phyloP scores from a whole-genome alignment of 2,797 vertebrate genomes.

The Poeciliopsis turneri region DNA sequence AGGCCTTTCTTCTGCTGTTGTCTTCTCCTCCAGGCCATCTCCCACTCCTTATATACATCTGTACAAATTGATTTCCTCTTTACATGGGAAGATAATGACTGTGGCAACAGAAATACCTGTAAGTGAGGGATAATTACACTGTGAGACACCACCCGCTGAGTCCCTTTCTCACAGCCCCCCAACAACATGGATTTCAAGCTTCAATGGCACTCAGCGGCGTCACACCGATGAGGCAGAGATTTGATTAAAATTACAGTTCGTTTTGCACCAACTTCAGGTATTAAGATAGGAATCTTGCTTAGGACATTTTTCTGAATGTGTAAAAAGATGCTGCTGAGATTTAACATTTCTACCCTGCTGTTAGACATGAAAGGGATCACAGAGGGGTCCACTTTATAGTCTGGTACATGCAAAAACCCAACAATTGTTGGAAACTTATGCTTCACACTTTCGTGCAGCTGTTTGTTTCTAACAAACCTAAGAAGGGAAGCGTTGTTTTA shows the following conservation, averaged over 20 bases:
- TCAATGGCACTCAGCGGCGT: constrained; percentile 86
- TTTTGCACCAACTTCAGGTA: constrained; percentile 95
- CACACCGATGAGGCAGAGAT: constrained; percentile 86
- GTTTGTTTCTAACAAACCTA: constrained; percentile 30
- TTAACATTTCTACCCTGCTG: constrained; percentile 77
- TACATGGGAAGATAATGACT: constrained; percentile 83
- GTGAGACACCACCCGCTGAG: constrained; percentile 86
- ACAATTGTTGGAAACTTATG: not conserved
- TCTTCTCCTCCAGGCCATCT: constrained; percentile 72
- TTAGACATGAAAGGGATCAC: constrained; percentile 70
- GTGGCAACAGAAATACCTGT: constrained; percentile 93
- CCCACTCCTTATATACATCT: constrained; percentile 81
- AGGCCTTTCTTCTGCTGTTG: constrained; percentile 60
- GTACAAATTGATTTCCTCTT: constrained; percentile 85
- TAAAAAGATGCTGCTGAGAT: constrained; percentile 70
- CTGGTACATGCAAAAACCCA: constrained; percentile 56
- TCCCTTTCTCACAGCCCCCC: constrained; percentile 81
- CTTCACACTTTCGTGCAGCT: not conserved
- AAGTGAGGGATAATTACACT: constrained; percentile 93
- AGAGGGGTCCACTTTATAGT: constrained; percentile 57
- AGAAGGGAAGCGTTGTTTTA: not conserved
- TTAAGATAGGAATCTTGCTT: constrained; percentile 87
- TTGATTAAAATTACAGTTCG: constrained; percentile 98
- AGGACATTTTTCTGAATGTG: constrained; percentile 82
- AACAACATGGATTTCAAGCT: constrained; percentile 94